Conservation (phyloP, 2,113 vertebrate genomes). For the Meleagris gallopavo region DNA sequence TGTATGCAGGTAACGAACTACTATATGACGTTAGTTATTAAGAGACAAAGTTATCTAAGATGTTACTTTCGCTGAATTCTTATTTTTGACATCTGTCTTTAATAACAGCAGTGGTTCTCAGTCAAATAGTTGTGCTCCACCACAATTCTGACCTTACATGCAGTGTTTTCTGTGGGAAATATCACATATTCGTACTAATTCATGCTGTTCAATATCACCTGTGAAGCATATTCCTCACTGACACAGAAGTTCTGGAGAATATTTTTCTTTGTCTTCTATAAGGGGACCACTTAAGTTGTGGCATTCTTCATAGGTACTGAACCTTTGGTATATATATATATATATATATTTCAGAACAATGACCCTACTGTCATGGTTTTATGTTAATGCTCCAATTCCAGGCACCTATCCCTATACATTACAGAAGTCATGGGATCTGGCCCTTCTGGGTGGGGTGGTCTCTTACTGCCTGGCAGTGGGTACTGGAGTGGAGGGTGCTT, state of each 20-base stretch:
- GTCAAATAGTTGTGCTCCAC: neutral
- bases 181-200: constrained; percentile 18
- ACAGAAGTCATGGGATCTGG: no score
- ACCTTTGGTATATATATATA: no score
- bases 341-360: no score
- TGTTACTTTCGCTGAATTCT: neutral
- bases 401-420: no score
- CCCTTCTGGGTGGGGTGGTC: no score
- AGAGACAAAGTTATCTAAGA: neutral
- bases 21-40: neutral
- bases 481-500: no score
- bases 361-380: no score
- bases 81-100: neutral
- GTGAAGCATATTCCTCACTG: neutral
- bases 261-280: neutral
- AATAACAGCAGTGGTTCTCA: neutral
- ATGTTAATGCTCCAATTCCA: no score
- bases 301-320: neutral
- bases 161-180: neutral
- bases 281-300: neutral
- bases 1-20: neutral
- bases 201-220: neutral
- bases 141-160: neutral
- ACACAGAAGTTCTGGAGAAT: neutral
- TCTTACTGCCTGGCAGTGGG: no score